Conservation (phyloP, 2,113 vertebrate genomes). For the Colossoma macropomum region DNA sequence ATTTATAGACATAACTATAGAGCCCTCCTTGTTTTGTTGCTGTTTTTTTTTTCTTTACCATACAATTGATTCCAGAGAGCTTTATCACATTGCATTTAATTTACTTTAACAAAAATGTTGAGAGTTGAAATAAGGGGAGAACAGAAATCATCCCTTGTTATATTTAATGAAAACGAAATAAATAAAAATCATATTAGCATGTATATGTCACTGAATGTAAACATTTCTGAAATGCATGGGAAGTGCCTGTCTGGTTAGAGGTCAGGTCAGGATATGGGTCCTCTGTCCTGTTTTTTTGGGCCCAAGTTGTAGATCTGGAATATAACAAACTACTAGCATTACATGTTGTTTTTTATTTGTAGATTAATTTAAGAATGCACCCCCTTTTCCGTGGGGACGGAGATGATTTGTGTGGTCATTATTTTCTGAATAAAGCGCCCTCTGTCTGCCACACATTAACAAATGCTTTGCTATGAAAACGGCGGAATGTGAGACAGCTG, state of each 20-base stretch:
- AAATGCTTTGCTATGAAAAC: conserved; percentile 1
- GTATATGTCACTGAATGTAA: conserved; percentile 9
- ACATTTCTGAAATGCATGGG: conserved; percentile 1
- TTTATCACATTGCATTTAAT: conserved; percentile 35
- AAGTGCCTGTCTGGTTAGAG: background rate
- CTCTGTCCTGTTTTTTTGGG: conserved; percentile 14
- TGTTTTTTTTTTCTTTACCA: conserved; percentile 55
- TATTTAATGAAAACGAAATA: background rate
- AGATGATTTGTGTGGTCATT: conserved; percentile 6
- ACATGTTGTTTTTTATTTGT: conserved; percentile 35
- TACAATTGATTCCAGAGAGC: conserved; percentile 40
- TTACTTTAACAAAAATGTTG: conserved; percentile 43
- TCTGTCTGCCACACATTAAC: conserved; percentile 46
- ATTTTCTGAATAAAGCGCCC: conserved; percentile 47
- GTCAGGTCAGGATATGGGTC: conserved; percentile 1
- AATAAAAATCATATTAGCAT: conserved; percentile 10
- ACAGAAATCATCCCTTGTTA: background rate
- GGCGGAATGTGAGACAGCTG: conserved; percentile 30
- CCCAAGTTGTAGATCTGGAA: conserved; percentile 23
- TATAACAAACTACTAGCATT: conserved; percentile 29
- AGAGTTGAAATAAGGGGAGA: background rate
- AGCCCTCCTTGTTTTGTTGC: conserved; percentile 67
- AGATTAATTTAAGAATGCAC: conserved; percentile 21
- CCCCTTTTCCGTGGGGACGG: background rate
- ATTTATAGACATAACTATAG: conserved; percentile 73